Evolutionary conservation across 2,113 vertebrate species (phyloP).

Genomic region (Carassius gibelio): DNA sequence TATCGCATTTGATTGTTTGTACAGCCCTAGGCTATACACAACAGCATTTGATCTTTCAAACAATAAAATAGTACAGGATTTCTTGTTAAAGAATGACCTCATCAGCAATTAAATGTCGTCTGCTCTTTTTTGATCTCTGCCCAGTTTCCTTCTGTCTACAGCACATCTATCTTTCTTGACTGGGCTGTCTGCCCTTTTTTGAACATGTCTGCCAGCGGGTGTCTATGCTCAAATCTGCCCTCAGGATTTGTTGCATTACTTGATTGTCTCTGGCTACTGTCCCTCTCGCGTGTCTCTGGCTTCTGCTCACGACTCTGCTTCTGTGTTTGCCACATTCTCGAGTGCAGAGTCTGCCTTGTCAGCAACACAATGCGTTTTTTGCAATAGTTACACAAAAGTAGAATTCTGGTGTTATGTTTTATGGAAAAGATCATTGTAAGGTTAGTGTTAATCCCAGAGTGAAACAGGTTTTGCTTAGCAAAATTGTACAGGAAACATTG

Average conservation of each 20-base stretch:
- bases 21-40: no score
- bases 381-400: no score
- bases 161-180: neutral
- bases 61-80: no score
- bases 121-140: neutral
- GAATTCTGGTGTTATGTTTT: neutral
- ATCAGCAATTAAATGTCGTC: neutral
- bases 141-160: neutral
- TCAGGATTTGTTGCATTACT: neutral
- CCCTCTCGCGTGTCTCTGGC: no score
- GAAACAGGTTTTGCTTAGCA: constrained; percentile 1
- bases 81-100: no score
- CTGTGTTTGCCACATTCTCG: neutral
- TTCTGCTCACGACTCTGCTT: neutral
- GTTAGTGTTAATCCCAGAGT: neutral
- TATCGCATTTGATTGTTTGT: no score
- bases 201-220: neutral
- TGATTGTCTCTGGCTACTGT: neutral
- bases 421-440: neutral
- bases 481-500: neutral
- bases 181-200: neutral
- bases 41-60: no score
- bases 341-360: neutral
- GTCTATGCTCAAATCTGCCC: neutral
- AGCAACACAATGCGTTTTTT: neutral